Percentiles rank a stretch among this genome's conserved stretches.
phyloP scores from a whole-genome alignment of 2,797 vertebrate species.

The Rousettus madagascariensis region DNA sequence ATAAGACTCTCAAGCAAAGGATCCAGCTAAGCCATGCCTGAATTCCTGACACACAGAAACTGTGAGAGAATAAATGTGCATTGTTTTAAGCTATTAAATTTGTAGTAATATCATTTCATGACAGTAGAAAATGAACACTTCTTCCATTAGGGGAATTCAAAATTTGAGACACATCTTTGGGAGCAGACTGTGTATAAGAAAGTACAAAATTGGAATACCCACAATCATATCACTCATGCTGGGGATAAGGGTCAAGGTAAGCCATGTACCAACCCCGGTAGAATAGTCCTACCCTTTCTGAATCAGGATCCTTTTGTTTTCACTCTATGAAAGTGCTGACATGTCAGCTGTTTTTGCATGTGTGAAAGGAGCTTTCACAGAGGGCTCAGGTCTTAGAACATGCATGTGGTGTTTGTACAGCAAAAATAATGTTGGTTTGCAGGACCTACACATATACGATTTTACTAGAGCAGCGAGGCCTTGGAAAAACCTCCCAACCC shows the following conservation, averaged over 20 bases:
- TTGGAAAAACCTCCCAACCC: constrained; percentile 73
- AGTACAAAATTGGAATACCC: not conserved
- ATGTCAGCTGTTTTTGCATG: constrained; percentile 72
- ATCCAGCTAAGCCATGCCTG: not conserved
- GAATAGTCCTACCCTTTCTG: constrained; percentile 60
- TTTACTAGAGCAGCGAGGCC: constrained; percentile 80
- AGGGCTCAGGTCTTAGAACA: constrained; percentile 70
- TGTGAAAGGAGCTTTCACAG: constrained; percentile 80
- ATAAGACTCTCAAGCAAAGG: not conserved
- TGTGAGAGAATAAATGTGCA: not conserved
- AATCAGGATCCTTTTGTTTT: constrained; percentile 69
- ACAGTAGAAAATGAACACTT: not conserved
- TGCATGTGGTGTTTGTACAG: constrained; percentile 76
- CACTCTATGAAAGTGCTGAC: constrained; percentile 75
- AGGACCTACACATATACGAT: constrained; percentile 63
- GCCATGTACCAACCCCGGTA: not conserved
- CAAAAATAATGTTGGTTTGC: constrained; percentile 83
- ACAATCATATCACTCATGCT: not conserved
- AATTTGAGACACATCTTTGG: not conserved
- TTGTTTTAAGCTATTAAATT: not conserved
- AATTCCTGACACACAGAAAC: not conserved
- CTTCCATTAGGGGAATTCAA: not conserved
- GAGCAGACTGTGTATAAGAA: not conserved
- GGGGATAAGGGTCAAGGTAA: not conserved
- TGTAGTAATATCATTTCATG: not conserved